Base-by-base conservation (phyloP, 2,113 vertebrate species). In the Macquaria australasica region DNA sequence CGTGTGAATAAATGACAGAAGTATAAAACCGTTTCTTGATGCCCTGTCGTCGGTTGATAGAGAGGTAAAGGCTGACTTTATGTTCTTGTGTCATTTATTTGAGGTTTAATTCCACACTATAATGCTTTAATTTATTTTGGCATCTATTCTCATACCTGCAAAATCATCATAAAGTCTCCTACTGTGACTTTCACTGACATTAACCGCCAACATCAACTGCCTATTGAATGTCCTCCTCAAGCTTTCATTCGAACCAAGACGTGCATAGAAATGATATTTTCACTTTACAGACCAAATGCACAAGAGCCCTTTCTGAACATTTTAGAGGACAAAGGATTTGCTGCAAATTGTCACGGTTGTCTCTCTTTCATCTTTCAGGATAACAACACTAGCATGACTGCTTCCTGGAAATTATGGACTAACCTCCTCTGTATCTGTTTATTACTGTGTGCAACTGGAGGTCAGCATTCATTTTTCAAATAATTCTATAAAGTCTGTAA, bases 361-460 rank as follows among this genome's bases (percentile, higher is more conserved):
- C 3, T 58, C 45, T 60, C 53, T 64, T 37, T 66, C 20, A 31
- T 83, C 7, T 87, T 67, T 55, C 86, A 93, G 91, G 16, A 55
- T 14, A 63, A 23, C 43, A 48, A 43, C 41, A 60, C 43, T 3
- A 82, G 11, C 31, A 93, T 92, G 93, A 76, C 48, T 62, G 45
- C 62, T 39, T 58, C 34, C 67, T 67, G 87, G 86, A 87, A 39
- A 83, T 64, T 60, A 69, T 81, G 86, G 74, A 8, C 79, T 1
- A 12, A 14, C 6, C 63, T 86, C 51, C 1, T 80, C 37, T 21
- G 6, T 63, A 55, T 77, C 63, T 82, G 73, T 37, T 37, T 88
- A 53, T 21, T 88, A 14, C 85, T 90, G 48, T 89, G 71, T 82
- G 15, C 73, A 71, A 3, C 37, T 37, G 66, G 58, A 93, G 93